Conservation (phyloP, 2,797 vertebrate genomes). For the Myripristis murdjan region DNA sequence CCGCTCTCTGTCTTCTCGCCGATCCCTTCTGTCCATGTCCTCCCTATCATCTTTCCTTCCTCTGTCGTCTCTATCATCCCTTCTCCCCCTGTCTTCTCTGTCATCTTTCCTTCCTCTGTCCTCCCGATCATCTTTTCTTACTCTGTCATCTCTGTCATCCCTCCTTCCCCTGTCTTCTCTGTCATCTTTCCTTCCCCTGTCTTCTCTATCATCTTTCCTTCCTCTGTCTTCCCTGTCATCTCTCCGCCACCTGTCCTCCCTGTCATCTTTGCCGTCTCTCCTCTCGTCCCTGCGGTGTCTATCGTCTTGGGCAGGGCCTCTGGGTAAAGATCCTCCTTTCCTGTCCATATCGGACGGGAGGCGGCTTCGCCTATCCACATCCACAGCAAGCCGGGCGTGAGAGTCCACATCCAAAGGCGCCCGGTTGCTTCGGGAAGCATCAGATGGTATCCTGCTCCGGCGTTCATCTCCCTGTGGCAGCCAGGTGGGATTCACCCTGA, state of each 20-base stretch:
- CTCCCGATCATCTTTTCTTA: constrained; percentile 63
- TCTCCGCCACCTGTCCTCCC: constrained; percentile 64
- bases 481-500: constrained; percentile 61
- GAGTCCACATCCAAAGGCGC: constrained; percentile 87
- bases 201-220: constrained; percentile 58
- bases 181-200: constrained; percentile 25
- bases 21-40: constrained; percentile 27
- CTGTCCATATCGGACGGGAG: constrained; percentile 76
- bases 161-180: constrained; percentile 65
- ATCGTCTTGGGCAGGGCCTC: constrained; percentile 74
- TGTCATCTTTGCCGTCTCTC: constrained; percentile 65
- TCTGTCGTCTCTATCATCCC: constrained; percentile 56
- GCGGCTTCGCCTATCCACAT: constrained; percentile 69
- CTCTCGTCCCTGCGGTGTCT: constrained; percentile 74
- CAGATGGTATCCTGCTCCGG: constrained; percentile 67
- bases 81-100: constrained; percentile 64
- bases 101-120: constrained; percentile 24
- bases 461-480: constrained; percentile 74
- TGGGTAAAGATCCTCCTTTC: constrained; percentile 57
- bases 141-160: constrained; percentile 59
- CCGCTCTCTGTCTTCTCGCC: constrained; percentile 54
- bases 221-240: constrained; percentile 64
- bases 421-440: constrained; percentile 83
- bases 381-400: constrained; percentile 70
- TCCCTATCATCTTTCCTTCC: constrained; percentile 66